Evolutionary conservation across 1,140 invertebrate species (phyloP).

Genomic region (Papilio polytes): DNA sequence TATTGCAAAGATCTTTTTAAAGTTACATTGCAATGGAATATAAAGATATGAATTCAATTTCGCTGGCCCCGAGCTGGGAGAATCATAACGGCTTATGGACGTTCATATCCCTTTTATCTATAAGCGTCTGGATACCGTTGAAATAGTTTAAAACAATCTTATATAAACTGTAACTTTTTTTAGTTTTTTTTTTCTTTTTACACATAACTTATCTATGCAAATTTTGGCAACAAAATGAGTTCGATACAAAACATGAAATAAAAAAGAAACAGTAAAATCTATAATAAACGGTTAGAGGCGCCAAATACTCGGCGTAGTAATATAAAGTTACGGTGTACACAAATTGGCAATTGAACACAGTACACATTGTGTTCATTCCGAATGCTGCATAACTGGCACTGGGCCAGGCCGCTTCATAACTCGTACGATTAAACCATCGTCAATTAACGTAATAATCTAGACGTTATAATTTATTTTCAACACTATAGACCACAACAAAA

Average conservation of each 20-base stretch:
- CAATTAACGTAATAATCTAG: constrained; percentile 8
- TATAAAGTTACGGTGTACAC: constrained; percentile 7
- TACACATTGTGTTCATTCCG: not conserved
- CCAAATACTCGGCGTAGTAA: constrained; percentile 11
- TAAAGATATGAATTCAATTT: constrained; percentile 21
- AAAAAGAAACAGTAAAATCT: constrained; percentile 5
- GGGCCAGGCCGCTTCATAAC: not conserved
- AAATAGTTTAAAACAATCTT: not conserved
- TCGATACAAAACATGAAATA: not conserved
- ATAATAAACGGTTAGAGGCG: not conserved
- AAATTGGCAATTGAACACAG: not conserved
- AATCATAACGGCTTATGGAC: not conserved
- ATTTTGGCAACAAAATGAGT: constrained; percentile 2
- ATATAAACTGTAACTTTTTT: not conserved
- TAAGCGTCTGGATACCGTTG: not conserved
- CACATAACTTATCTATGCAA: not conserved
- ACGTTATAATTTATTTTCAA: not conserved
- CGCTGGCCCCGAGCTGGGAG: not conserved
- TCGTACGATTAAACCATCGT: not conserved
- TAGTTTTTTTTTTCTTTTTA: not conserved
- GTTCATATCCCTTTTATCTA: constrained; percentile 15
- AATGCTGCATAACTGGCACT: not conserved
- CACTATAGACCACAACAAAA: too few relatives aligned
- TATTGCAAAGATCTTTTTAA: constrained; percentile 4
- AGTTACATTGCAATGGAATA: constrained; percentile 23